phyloP scores from a whole-genome alignment of 2,888 invertebrate species.

The Galerucella nymphaeae region DNA sequence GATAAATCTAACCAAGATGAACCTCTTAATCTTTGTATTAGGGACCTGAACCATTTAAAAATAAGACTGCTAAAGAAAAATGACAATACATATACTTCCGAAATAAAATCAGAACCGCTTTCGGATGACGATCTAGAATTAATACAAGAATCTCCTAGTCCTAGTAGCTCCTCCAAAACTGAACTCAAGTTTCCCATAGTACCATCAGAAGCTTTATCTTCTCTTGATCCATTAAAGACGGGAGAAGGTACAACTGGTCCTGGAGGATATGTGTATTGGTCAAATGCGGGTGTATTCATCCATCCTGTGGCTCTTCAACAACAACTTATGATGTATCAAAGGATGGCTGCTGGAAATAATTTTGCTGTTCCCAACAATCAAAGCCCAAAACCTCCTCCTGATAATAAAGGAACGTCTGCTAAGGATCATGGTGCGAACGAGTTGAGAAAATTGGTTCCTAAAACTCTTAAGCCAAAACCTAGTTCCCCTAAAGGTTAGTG shows the following conservation, averaged over 20 bases:
- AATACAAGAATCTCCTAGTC: constrained; percentile 58
- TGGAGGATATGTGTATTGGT: constrained; percentile 76
- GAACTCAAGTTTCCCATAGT: constrained; percentile 49
- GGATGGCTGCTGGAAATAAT: constrained; percentile 70
- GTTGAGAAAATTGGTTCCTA: constrained; percentile 63
- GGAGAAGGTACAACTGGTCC: constrained; percentile 62
- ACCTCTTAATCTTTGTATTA: constrained; percentile 85
- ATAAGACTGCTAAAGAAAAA: constrained; percentile 71
- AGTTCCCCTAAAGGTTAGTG: constrained; percentile 42
- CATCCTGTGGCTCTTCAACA: constrained; percentile 81
- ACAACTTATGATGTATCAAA: constrained; percentile 79
- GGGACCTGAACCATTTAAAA: constrained; percentile 78
- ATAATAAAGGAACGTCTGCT: constrained; percentile 37
- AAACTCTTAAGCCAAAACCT: constrained; percentile 47
- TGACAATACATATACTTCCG: constrained; percentile 72
- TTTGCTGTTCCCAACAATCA: constrained; percentile 58
- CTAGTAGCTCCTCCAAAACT: constrained; percentile 49
- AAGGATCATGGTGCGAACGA: constrained; percentile 49
- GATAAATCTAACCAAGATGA: constrained; percentile 70
- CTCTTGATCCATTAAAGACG: constrained; percentile 64
- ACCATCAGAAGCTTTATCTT: constrained; percentile 60
- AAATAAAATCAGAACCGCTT: constrained; percentile 72
- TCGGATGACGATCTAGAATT: constrained; percentile 69
- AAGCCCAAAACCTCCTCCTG: constrained; percentile 55
- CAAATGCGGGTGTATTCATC: constrained; percentile 76